Evolutionary conservation across 2,888 invertebrate species (phyloP).

Genomic region (Cordilura impudica): DNA sequence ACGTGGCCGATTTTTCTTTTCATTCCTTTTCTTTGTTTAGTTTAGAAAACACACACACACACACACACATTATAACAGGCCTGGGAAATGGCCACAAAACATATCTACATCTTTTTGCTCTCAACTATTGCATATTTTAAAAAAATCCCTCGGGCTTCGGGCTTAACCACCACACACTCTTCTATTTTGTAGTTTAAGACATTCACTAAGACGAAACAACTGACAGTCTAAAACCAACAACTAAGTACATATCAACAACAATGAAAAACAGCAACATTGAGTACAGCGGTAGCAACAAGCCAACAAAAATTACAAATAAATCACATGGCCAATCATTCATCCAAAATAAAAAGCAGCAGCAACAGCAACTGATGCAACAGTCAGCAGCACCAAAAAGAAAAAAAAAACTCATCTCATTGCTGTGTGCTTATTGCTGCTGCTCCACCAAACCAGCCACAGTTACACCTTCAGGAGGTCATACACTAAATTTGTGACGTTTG

Average conservation of each 20-base stretch:
- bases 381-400: neutral
- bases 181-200: neutral
- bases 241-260: neutral
- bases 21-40: neutral
- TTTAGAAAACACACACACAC: neutral
- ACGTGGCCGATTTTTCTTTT: constrained; percentile 55
- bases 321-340: constrained; percentile 61
- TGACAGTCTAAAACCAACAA: neutral
- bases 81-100: constrained; percentile 61
- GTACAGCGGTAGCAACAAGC: constrained; percentile 57
- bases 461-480: constrained; percentile 66
- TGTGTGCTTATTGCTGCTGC: constrained; percentile 7
- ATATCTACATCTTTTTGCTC: constrained; percentile 24
- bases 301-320: constrained; percentile 60
- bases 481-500: constrained; percentile 23
- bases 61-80: constrained; percentile 39
- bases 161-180: constrained; percentile 19
- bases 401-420: constrained; percentile 30
- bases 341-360: constrained; percentile 31
- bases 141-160: constrained; percentile 52
- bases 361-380: neutral
- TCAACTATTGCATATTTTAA: constrained; percentile 56
- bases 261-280: neutral
- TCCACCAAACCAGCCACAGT: constrained; percentile 57
- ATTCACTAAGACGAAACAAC: neutral